These are phyloP conservation scores for Oophaga pumilio DNA, from an alignment of 2,113 vertebrate genomes.

Conservation along the genomic window DNA sequence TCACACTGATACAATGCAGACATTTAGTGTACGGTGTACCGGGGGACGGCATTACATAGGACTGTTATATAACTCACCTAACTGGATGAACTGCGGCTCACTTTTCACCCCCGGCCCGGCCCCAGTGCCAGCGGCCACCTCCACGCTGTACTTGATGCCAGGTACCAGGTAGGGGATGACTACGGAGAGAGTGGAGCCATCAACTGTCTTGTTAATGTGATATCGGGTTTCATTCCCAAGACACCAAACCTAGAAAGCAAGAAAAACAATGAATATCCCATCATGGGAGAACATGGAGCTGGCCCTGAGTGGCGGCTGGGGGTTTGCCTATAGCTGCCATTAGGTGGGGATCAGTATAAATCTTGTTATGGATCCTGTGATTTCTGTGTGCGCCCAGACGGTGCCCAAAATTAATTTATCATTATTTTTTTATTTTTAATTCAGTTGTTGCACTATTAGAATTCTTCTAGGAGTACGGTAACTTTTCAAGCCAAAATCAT, in stretches of 20 bases:
- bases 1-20: too few species aligned
- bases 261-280: not conserved
- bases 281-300: not conserved
- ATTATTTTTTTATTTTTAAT: too few species aligned
- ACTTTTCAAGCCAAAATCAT: too few species aligned
- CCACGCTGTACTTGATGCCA: constrained; percentile 90
- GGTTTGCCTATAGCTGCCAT: too few species aligned
- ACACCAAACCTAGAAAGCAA: constrained; percentile 87
- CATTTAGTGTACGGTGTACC: constrained; percentile 41
- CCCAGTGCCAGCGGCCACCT: constrained; percentile 91
- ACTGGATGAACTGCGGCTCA: constrained; percentile 86
- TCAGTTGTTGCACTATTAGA: too few species aligned
- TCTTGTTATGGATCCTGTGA: too few species aligned
- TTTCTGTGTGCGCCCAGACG: too few species aligned
- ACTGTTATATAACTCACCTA: constrained; percentile 77
- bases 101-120: constrained; percentile 93
- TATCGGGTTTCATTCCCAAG: constrained; percentile 93
- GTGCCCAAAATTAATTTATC: too few species aligned
- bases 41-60: not conserved
- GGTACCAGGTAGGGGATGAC: constrained; percentile 88
- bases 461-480: too few species aligned
- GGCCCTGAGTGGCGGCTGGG: too few species aligned
- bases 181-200: constrained; percentile 85
- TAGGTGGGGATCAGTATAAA: too few species aligned
- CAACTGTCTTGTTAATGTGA: constrained; percentile 94